These are phyloP conservation scores for Daboia siamensis DNA, from an alignment of 2,113 vertebrate genomes.

Conservation along the genomic window DNA sequence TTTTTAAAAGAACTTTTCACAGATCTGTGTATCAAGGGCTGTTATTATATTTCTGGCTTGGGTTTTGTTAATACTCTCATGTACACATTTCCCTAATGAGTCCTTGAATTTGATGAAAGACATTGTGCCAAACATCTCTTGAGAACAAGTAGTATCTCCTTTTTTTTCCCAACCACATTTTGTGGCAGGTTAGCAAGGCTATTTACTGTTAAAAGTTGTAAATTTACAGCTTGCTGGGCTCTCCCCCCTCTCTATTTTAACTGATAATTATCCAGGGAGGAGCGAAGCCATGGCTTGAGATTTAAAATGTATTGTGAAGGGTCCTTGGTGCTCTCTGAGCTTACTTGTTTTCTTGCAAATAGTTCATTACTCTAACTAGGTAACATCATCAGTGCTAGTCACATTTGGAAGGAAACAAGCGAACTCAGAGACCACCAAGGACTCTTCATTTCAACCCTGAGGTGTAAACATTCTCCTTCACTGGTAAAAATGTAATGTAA, in stretches of 20 bases:
- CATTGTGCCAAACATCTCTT: not conserved
- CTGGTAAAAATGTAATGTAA: not conserved
- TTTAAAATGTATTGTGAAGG: not conserved
- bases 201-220: not conserved
- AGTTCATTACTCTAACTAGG: too few relatives aligned
- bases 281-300: not conserved
- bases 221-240: not conserved
- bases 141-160: not conserved
- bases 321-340: too few relatives aligned
- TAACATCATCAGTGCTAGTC: too few relatives aligned
- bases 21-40: not conserved
- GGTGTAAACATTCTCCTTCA: too few relatives aligned
- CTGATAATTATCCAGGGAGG: not conserved
- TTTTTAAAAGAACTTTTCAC: not conserved
- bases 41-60: not conserved
- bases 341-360: too few relatives aligned
- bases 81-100: not conserved
- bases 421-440: too few relatives aligned
- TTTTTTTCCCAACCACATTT: not conserved
- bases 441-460: too few relatives aligned
- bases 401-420: too few relatives aligned
- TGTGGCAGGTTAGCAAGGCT: not conserved
- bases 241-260: not conserved
- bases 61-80: not conserved
- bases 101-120: not conserved